phyloP scores from a whole-genome alignment of 2,888 invertebrate species.

The Eledone cirrhosa region DNA sequence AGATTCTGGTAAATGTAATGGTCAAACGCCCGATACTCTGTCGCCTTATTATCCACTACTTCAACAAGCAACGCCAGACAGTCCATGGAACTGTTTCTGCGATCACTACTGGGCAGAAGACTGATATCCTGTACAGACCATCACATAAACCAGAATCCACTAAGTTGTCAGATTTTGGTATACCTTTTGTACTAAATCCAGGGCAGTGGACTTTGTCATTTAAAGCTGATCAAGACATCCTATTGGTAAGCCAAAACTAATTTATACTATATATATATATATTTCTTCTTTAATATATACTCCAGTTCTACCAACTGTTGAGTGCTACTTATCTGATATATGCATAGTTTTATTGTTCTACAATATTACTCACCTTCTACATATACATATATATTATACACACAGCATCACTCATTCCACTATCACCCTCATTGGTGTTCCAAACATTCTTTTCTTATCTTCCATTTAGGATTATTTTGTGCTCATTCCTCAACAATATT shows the following conservation, averaged over 20 bases:
- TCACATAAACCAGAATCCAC: constrained; percentile 81
- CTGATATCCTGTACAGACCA: constrained; percentile 79
- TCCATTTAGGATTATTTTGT: constrained; percentile 92
- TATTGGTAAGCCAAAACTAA: constrained; percentile 74
- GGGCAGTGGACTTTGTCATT: constrained; percentile 90
- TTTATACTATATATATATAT: too few relatives aligned
- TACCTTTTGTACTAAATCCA: constrained; percentile 89
- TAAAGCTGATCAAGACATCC: constrained; percentile 78
- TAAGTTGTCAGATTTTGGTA: constrained; percentile 73
- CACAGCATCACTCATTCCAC: too few relatives aligned
- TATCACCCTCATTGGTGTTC: too few relatives aligned
- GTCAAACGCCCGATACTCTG: constrained; percentile 86
- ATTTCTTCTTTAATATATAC: too few relatives aligned
- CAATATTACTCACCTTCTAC: too few relatives aligned
- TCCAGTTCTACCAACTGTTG: too few relatives aligned
- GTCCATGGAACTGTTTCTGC: constrained; percentile 74
- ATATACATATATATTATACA: too few relatives aligned
- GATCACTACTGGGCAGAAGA: constrained; percentile 68
- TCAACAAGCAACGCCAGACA: constrained; percentile 81
- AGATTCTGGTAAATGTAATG: background rate
- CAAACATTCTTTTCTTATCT: constrained; percentile 31
- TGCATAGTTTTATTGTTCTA: too few relatives aligned
- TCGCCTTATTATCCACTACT: constrained; percentile 82
- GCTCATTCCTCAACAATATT: constrained; percentile 94
- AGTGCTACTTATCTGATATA: too few relatives aligned